Evolutionary conservation across 2,797 vertebrate species (phyloP).

Genomic region (Chelmon rostratus): DNA sequence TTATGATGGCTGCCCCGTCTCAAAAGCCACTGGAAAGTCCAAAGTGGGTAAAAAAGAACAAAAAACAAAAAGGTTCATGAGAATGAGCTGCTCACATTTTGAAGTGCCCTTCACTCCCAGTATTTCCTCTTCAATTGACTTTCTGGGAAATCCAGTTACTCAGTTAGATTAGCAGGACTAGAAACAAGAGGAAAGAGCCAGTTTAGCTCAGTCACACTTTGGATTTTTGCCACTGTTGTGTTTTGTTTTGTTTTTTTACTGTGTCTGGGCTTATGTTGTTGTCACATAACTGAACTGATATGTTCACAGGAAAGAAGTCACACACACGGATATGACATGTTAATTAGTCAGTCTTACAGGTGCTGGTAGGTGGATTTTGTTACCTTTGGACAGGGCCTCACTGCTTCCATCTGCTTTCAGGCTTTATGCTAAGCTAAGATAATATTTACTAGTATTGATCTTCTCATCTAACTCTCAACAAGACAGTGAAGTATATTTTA

Average conservation of each 20-base stretch:
- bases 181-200: too few species aligned
- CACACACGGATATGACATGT: not conserved
- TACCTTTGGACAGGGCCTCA: not conserved
- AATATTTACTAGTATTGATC: not conserved
- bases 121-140: not conserved
- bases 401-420: not conserved
- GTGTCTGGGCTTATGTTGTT: not conserved
- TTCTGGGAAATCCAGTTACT: too few species aligned
- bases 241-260: not conserved
- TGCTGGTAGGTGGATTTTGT: not conserved
- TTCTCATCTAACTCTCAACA: not conserved
- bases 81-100: not conserved
- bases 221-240: not conserved
- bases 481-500: not conserved
- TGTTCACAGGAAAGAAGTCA: too few species aligned
- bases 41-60: constrained; percentile 9
- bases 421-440: too few species aligned
- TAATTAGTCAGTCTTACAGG: not conserved
- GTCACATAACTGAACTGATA: not conserved
- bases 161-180: too few species aligned
- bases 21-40: constrained; percentile 42
- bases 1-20: constrained; percentile 16
- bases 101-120: not conserved
- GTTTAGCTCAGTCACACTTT: too few species aligned
- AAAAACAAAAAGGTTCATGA: constrained; percentile 10